phyloP scores from a whole-genome alignment of 2,797 vertebrate species.

The Typhlichthys subterraneus region DNA sequence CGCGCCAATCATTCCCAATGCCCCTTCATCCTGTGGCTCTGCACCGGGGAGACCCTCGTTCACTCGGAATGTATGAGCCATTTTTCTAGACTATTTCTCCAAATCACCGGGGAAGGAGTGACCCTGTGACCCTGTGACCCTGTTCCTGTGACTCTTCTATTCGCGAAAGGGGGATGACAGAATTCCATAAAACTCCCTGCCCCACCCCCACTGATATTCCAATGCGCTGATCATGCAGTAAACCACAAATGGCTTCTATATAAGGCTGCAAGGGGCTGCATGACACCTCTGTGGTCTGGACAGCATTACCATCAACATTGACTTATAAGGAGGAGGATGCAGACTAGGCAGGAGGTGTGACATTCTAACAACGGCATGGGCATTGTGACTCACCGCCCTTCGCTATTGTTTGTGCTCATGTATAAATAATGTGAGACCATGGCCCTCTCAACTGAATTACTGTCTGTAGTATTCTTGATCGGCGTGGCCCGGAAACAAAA shows the following conservation, averaged over 20 bases:
- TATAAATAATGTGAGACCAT: conserved; percentile 53
- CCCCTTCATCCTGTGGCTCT: not conserved
- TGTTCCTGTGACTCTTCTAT: conserved; percentile 35
- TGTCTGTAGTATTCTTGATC: conserved; percentile 7
- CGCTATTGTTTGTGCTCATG: conserved; percentile 49
- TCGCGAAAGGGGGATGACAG: conserved; percentile 43
- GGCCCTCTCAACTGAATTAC: conserved; percentile 20
- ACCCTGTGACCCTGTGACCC: conserved; percentile 12
- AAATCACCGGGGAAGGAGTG: conserved; percentile 24
- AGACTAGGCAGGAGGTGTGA: conserved; percentile 26
- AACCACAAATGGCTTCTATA: conserved; percentile 68
- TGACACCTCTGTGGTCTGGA: conserved; percentile 65
- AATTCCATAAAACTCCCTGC: conserved; percentile 10
- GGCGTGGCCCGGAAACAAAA: conserved; percentile 54
- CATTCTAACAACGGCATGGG: conserved; percentile 37
- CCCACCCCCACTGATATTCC: conserved; percentile 35
- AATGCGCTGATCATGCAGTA: conserved; percentile 53
- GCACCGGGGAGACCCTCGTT: conserved; percentile 2
- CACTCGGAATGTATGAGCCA: conserved; percentile 7
- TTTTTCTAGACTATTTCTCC: conserved; percentile 19
- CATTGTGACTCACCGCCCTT: conserved; percentile 57
- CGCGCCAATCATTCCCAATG: conserved; percentile 18
- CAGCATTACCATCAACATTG: conserved; percentile 71
- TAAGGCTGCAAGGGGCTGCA: conserved; percentile 58
- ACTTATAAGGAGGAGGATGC: conserved; percentile 78